Conservation (phyloP, 2,113 vertebrate species). For the Lipotes vexillifer region DNA sequence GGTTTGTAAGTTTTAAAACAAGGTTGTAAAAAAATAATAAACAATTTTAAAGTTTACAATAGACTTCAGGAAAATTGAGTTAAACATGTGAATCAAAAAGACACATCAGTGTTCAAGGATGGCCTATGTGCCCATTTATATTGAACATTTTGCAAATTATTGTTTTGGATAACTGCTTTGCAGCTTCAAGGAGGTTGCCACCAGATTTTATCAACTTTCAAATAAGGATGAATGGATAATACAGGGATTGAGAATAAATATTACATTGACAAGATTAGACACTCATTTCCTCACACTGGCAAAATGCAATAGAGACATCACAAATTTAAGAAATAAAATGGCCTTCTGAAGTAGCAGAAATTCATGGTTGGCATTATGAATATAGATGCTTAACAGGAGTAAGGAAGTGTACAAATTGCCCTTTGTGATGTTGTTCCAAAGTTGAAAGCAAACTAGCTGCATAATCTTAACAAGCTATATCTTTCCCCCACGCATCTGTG, state of each 20-base stretch:
- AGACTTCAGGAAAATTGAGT: background rate
- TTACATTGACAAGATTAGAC: conserved; percentile 18
- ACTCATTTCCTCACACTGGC: conserved; percentile 34
- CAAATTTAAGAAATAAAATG: conserved; percentile 46
- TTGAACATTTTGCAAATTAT: background rate
- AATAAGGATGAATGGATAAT: conserved; percentile 22
- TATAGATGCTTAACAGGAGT: conserved; percentile 22
- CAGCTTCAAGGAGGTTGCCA: background rate
- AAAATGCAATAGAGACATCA: conserved; percentile 34
- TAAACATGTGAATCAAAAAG: background rate
- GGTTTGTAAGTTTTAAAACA: conserved; percentile 2
- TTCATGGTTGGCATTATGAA: conserved; percentile 6
- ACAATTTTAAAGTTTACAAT: background rate
- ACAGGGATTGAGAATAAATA: conserved; percentile 33
- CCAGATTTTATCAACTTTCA: conserved; percentile 43
- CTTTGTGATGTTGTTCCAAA: conserved; percentile 46
- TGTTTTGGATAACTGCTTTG: conserved; percentile 36
- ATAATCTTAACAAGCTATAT: conserved; percentile 17
- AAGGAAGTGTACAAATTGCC: conserved; percentile 30
- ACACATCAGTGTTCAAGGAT: background rate
- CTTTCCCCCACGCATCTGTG: background rate
- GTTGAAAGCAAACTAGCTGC: background rate
- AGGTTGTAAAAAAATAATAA: background rate
- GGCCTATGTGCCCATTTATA: background rate
- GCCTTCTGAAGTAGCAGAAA: conserved; percentile 37